phyloP scores from a whole-genome alignment of 2,888 invertebrate species.

The Plebejus melissa region DNA sequence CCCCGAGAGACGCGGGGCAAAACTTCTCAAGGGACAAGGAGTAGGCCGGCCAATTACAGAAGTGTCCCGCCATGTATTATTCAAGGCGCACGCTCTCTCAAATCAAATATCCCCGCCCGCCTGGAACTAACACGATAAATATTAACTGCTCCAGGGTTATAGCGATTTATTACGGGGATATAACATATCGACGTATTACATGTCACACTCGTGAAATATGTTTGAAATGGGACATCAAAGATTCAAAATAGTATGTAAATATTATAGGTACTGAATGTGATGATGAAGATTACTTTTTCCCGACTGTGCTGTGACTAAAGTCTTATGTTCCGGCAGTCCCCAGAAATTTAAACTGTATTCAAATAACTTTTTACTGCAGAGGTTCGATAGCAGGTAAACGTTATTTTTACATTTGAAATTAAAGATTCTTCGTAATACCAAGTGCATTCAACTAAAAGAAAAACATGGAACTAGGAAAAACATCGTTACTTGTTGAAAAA shows the following conservation, averaged over 20 bases:
- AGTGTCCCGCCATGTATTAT: constrained; percentile 14
- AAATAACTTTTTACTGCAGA: no score
- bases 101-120: neutral
- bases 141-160: constrained; percentile 7
- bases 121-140: constrained; percentile 5
- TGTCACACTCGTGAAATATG: constrained; percentile 13
- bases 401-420: neutral
- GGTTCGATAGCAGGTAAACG: neutral
- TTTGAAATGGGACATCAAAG: neutral
- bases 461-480: neutral
- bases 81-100: constrained; percentile 7
- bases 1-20: neutral
- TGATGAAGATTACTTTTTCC: neutral
- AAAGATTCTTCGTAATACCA: neutral
- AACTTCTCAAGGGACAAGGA: neutral
- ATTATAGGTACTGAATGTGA: neutral
- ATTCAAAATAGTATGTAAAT: neutral
- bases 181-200: neutral
- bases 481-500: neutral
- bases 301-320: neutral
- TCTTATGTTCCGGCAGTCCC: no score
- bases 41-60: constrained; percentile 16
- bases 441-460: neutral
- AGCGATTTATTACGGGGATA: constrained; percentile 3
- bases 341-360: no score